phyloP scores from a whole-genome alignment of 1,140 invertebrate genomes.

The Saccostrea glomerata region DNA sequence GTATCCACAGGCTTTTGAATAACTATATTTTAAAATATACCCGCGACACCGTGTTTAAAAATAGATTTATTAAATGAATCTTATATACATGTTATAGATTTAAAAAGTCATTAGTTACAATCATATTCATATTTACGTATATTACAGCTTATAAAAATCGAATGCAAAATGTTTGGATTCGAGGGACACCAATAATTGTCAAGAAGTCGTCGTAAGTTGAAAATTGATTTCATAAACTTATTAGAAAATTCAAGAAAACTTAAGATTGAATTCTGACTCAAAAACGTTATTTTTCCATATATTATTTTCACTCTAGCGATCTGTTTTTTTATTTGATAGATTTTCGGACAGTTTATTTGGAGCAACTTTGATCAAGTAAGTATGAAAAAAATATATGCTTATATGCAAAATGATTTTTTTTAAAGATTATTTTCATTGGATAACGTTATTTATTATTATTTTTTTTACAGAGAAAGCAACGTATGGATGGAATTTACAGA shows the following conservation, averaged over 20 bases:
- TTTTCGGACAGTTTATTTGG: slow-evolving; percentile 22
- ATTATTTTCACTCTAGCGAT: background rate
- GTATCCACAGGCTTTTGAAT: too few relatives aligned
- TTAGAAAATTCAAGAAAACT: background rate
- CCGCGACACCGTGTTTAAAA: too few relatives aligned
- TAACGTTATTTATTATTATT: background rate
- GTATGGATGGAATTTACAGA: background rate
- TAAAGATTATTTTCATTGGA: background rate
- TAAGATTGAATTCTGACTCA: background rate
- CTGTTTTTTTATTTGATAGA: background rate
- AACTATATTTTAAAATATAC: too few relatives aligned
- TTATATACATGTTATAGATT: too few relatives aligned
- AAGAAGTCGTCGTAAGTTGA: slow-evolving; percentile 32
- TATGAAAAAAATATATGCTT: background rate
- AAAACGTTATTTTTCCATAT: background rate
- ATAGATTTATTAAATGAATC: too few relatives aligned
- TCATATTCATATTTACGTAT: background rate
- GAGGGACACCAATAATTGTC: slow-evolving; percentile 5
- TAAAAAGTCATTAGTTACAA: background rate
- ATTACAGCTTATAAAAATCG: slow-evolving; percentile 36
- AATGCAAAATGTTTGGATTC: slow-evolving; percentile 39
- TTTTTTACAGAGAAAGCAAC: background rate
- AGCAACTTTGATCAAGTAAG: slow-evolving; percentile 18
- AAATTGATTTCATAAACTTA: background rate
- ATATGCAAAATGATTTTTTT: too few relatives aligned